phyloP scores from a whole-genome alignment of 2,797 vertebrate genomes.

The Lutjanus campechanus region DNA sequence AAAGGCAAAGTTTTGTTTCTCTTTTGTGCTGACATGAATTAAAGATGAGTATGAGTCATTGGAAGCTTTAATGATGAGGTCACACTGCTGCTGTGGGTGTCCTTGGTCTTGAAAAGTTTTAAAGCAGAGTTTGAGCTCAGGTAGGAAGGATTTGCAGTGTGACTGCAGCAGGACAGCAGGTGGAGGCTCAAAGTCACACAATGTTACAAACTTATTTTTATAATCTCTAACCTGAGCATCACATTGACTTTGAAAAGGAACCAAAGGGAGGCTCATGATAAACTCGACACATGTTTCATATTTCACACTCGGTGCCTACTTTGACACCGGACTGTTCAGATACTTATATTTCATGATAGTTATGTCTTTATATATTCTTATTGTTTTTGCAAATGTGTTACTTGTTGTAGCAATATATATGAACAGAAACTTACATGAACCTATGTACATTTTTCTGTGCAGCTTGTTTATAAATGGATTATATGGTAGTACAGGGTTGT shows the following conservation, averaged over 20 bases:
- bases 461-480: too few relatives aligned
- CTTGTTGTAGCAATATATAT: not conserved
- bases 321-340: not conserved
- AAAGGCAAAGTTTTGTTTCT: too few relatives aligned
- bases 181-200: not conserved
- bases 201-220: not conserved
- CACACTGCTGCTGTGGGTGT: not conserved
- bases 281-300: slow-evolving; percentile 28
- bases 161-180: not conserved
- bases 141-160: too few relatives aligned
- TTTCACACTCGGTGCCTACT: slow-evolving; percentile 48
- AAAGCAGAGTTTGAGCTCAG: not conserved
- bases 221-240: not conserved
- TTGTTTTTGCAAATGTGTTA: slow-evolving; percentile 31
- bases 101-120: not conserved
- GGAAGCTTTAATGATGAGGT: not conserved
- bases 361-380: slow-evolving; percentile 6
- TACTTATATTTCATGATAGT: slow-evolving; percentile 21
- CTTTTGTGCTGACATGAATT: not conserved
- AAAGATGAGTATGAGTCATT: not conserved
- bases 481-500: too few relatives aligned
- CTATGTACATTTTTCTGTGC: too few relatives aligned
- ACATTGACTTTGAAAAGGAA: not conserved
- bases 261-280: not conserved
- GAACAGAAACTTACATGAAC: too few relatives aligned